Percentiles rank a stretch among this genome's conserved stretches.
Conservation (phyloP, 1,140 invertebrate genomes). For the Zelostemma sp. region DNA sequence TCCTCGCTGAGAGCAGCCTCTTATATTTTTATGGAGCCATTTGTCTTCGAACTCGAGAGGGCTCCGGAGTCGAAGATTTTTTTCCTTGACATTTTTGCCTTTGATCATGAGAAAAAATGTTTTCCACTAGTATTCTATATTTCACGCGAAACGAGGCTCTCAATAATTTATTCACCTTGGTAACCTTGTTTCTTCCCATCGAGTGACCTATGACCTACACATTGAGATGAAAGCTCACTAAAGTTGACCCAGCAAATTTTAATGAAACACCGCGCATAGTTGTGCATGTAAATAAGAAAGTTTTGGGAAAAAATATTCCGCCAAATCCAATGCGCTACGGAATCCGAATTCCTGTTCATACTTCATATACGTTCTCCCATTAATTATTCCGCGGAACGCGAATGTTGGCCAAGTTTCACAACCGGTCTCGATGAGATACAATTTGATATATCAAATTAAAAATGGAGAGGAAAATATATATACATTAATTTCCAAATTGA, state of each 20-base stretch:
- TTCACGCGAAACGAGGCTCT: slow-evolving; percentile 19
- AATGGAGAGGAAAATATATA: not conserved
- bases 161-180: slow-evolving; percentile 28
- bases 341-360: too few species aligned
- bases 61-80: too few species aligned
- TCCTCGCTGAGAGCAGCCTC: not conserved
- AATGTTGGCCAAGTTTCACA: too few species aligned
- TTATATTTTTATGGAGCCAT: not conserved
- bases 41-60: not conserved
- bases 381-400: not conserved
- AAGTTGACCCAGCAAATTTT: slow-evolving; percentile 29
- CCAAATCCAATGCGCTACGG: not conserved
- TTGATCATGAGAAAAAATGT: not conserved
- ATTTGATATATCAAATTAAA: not conserved
- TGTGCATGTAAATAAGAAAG: not conserved
- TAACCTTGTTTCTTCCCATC: slow-evolving; percentile 34
- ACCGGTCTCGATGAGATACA: not conserved
- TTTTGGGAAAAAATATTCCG: not conserved
- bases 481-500: not conserved
- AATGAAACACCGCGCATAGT: slow-evolving; percentile 11
- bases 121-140: slow-evolving; percentile 1
- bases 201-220: slow-evolving; percentile 38
- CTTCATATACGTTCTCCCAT: too few species aligned
- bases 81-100: too few species aligned
- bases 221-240: slow-evolving; percentile 25